These are phyloP conservation scores for Lycophotia porphyrea DNA, from an alignment of 2,888 invertebrate species.

Conservation along the genomic window DNA sequence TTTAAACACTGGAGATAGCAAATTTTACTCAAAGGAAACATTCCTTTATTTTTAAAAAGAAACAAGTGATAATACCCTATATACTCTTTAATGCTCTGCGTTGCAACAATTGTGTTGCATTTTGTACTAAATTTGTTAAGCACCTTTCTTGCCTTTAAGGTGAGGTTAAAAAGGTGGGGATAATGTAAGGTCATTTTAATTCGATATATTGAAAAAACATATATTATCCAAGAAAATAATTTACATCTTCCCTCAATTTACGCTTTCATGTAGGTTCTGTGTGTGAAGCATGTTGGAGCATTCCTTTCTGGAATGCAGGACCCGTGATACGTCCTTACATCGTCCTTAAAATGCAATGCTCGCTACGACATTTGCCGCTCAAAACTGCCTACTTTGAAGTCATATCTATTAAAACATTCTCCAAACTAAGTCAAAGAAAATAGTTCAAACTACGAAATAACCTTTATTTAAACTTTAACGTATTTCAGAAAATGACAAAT, in stretches of 20 bases:
- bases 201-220: neutral
- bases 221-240: neutral
- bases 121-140: slow-evolving; percentile 52
- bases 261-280: slow-evolving; percentile 71
- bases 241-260: slow-evolving; percentile 18
- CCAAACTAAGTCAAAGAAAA: slow-evolving; percentile 72
- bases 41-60: no score
- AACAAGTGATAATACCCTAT: no score
- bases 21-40: no score
- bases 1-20: no score
- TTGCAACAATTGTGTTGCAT: slow-evolving; percentile 36
- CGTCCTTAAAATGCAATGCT: slow-evolving; percentile 80
- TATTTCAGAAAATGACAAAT: slow-evolving; percentile 79
- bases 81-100: slow-evolving; percentile 33
- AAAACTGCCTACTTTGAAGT: slow-evolving; percentile 77
- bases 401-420: slow-evolving; percentile 80
- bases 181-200: neutral
- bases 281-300: slow-evolving; percentile 77
- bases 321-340: slow-evolving; percentile 76
- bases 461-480: neutral
- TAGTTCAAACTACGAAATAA: neutral
- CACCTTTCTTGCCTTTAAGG: slow-evolving; percentile 49
- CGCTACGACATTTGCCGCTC: slow-evolving; percentile 76
- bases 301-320: slow-evolving; percentile 79
- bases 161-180: no score